A percentile compares a stretch with the other conserved stretches of the same genome.
These are phyloP conservation scores for Yponomeuta evonymella DNA, from an alignment of 2,888 invertebrate genomes.

Conservation along the genomic window DNA sequence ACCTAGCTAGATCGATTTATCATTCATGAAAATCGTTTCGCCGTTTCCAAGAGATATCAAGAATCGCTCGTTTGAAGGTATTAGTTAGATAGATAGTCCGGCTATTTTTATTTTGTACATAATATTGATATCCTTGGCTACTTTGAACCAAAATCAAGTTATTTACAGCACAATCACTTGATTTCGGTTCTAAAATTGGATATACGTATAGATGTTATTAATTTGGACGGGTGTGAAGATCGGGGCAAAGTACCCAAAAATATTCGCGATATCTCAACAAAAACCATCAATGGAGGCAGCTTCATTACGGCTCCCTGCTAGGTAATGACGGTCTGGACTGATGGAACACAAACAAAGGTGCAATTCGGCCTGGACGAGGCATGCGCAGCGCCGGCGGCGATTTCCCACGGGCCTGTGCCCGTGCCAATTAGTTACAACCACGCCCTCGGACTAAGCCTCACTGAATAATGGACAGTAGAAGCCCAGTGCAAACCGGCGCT, in stretches of 20 bases:
- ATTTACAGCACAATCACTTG: no score
- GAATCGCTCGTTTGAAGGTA: no score
- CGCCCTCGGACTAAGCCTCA: constrained; percentile 6
- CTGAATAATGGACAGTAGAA: constrained; percentile 2
- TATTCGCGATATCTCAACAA: neutral
- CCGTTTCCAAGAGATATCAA: no score
- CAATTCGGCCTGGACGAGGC: constrained; percentile 6
- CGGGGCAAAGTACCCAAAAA: neutral
- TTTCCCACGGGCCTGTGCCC: constrained; percentile 14
- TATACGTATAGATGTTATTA: no score
- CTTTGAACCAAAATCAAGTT: no score
- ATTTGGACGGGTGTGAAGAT: neutral
- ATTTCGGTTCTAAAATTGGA: no score
- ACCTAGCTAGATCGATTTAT: no score
- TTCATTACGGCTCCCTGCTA: neutral
- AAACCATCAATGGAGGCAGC: neutral
- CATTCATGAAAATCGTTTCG: no score
- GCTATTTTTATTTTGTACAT: no score
- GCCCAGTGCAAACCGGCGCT: neutral
- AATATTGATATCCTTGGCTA: no score
- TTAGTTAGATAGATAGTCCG: no score
- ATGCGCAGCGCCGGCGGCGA: constrained; percentile 16
- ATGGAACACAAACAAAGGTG: constrained; percentile 8
- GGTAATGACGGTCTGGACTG: neutral
- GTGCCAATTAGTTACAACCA: constrained; percentile 15